phyloP scores from a whole-genome alignment of 2,888 invertebrate genomes.

The Phymatocera aterrima region DNA sequence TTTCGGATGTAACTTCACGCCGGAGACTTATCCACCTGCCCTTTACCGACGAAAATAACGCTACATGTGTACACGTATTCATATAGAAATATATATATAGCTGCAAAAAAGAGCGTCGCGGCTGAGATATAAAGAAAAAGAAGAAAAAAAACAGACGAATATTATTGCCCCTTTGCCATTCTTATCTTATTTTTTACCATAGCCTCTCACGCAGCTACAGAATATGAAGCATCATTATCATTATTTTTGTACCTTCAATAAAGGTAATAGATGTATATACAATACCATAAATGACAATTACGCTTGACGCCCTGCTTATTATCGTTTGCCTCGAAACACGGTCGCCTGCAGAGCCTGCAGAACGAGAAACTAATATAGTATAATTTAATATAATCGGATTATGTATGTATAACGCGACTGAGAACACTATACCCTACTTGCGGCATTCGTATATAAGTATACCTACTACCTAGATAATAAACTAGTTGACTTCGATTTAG shows the following conservation, averaged over 20 bases:
- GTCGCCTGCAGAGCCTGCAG: not conserved
- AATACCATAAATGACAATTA: not conserved
- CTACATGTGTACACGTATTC: not conserved
- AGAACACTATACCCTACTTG: not conserved
- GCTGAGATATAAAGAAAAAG: not conserved
- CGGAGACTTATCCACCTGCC: conserved; percentile 33
- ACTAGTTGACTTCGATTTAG: conserved; percentile 1
- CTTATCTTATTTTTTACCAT: not conserved
- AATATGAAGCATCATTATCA: not conserved
- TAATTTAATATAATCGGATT: conserved; percentile 37
- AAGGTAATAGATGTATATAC: too few relatives aligned
- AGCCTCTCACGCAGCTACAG: not conserved
- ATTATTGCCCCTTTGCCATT: not conserved
- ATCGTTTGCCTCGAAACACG: too few relatives aligned
- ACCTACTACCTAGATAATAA: not conserved
- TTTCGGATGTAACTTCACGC: conserved; percentile 33
- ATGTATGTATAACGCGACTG: conserved; percentile 20
- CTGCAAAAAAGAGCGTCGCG: too few relatives aligned
- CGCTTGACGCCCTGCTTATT: not conserved
- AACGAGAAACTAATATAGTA: conserved; percentile 10
- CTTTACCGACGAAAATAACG: conserved; percentile 28
- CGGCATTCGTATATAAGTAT: not conserved
- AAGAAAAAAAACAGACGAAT: not conserved
- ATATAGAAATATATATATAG: not conserved
- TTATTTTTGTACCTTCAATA: not conserved